Evolutionary conservation across 2,888 invertebrate species (phyloP).

Genomic region (Platycnemis pennipes): DNA sequence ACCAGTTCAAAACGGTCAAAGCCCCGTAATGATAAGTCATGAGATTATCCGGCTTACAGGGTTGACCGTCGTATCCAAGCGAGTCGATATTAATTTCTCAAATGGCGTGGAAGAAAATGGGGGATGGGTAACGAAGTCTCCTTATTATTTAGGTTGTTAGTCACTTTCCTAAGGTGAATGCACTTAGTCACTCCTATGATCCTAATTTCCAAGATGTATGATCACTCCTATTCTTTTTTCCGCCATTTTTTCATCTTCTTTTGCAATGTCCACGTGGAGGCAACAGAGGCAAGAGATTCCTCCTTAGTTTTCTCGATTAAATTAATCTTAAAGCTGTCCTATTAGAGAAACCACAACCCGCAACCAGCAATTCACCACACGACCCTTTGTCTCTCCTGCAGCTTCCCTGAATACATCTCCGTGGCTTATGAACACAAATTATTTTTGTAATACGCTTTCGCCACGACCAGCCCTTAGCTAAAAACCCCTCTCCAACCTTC

Average conservation of each 20-base stretch:
- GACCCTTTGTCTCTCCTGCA: neutral
- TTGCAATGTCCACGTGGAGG: neutral
- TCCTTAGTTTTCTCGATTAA: neutral
- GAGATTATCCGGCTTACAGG: constrained; percentile 43
- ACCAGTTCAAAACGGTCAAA: constrained; percentile 17
- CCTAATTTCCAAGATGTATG: neutral
- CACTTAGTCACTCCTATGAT: neutral
- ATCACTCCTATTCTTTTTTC: neutral
- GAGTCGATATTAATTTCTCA: constrained; percentile 44
- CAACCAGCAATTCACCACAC: neutral
- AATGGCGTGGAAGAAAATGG: neutral
- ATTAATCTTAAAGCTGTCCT: neutral
- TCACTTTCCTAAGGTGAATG: neutral
- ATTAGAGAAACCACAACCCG: neutral
- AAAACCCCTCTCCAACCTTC: neutral
- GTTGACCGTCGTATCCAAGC: constrained; percentile 1
- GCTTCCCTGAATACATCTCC: neutral
- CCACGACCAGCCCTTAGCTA: neutral
- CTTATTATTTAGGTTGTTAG: neutral
- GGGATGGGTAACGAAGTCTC: neutral
- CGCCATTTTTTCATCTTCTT: neutral
- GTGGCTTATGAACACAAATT: neutral
- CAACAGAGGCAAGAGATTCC: neutral
- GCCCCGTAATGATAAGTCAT: constrained; percentile 42
- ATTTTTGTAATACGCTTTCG: constrained; percentile 25